Evolutionary conservation across 2,113 vertebrate species (phyloP).

Genomic region (Porphyrio hochstetteri): DNA sequence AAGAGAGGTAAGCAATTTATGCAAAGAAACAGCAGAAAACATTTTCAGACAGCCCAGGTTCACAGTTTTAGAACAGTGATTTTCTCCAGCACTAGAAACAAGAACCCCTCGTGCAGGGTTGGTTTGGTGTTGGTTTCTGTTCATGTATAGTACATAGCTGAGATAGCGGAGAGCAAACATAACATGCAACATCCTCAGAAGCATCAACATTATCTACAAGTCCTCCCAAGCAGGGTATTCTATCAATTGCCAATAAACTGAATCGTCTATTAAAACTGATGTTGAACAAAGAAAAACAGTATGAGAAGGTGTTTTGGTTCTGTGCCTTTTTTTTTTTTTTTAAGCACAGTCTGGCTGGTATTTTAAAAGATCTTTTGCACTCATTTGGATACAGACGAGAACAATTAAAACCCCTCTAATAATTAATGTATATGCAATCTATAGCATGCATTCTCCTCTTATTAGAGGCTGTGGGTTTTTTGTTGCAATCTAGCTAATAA

Average conservation of each 20-base stretch:
- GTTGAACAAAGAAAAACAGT: constrained; percentile 16
- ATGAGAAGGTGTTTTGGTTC: background rate
- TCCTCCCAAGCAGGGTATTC: background rate
- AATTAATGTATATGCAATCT: constrained; percentile 66
- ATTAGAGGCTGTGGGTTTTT: constrained; percentile 59
- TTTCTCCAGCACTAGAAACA: background rate
- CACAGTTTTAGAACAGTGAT: background rate
- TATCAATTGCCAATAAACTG: constrained; percentile 3
- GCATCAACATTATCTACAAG: background rate
- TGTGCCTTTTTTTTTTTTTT: background rate
- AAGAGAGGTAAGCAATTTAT: background rate
- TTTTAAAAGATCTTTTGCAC: constrained; percentile 36
- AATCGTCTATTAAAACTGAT: constrained; percentile 37
- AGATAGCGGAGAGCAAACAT: constrained; percentile 37
- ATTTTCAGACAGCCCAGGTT: background rate
- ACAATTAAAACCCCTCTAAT: constrained; percentile 55
- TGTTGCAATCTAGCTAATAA: constrained; percentile 82
- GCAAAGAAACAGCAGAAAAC: background rate
- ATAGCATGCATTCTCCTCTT: constrained; percentile 64
- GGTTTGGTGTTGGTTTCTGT: background rate
- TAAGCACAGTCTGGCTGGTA: background rate
- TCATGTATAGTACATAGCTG: constrained; percentile 25
- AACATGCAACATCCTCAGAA: background rate
- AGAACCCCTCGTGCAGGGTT: background rate
- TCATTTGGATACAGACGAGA: constrained; percentile 52